Evolutionary conservation across 30 jellyfish, hydroid and myxozoan genomes (phyloP).

Genomic region (Aurelia aurita): DNA sequence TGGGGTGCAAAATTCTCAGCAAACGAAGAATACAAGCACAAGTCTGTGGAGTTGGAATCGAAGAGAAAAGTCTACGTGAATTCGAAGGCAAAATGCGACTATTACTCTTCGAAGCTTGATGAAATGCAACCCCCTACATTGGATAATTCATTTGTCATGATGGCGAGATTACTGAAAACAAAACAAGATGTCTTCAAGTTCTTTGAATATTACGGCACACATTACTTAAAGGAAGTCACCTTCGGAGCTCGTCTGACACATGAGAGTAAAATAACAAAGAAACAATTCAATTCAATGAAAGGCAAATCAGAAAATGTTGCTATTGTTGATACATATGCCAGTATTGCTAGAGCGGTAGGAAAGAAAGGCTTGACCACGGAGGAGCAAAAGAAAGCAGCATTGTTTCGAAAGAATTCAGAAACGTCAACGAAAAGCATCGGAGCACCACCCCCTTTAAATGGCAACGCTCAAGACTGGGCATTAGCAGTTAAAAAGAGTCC

Average conservation of each 20-base stretch:
- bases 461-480: conserved; percentile 68
- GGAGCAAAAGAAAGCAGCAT: conserved; percentile 37
- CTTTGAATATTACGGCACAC: conserved; percentile 71
- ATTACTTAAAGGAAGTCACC: conserved; percentile 41
- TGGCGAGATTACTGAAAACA: conserved; percentile 16
- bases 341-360: conserved; percentile 44
- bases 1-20: conserved; percentile 76
- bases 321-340: conserved; percentile 52
- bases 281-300: conserved; percentile 4
- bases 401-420: conserved; percentile 36
- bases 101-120: conserved; percentile 61
- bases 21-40: conserved; percentile 45
- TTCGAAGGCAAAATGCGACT: conserved; percentile 69
- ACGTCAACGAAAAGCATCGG: conserved; percentile 68
- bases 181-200: conserved; percentile 43
- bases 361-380: conserved; percentile 17
- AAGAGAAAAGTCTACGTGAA: conserved; percentile 45
- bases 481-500: conserved; percentile 73
- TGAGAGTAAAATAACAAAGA: conserved; percentile 55
- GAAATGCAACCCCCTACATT: conserved; percentile 59
- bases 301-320: conserved; percentile 13
- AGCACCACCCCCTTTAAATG: conserved; percentile 77
- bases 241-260: conserved; percentile 71
- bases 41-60: conserved; percentile 49
- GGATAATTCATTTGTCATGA: conserved; percentile 24